These are phyloP conservation scores for Apamea epomidion DNA, from an alignment of 2,888 invertebrate species.

Conservation along the genomic window DNA sequence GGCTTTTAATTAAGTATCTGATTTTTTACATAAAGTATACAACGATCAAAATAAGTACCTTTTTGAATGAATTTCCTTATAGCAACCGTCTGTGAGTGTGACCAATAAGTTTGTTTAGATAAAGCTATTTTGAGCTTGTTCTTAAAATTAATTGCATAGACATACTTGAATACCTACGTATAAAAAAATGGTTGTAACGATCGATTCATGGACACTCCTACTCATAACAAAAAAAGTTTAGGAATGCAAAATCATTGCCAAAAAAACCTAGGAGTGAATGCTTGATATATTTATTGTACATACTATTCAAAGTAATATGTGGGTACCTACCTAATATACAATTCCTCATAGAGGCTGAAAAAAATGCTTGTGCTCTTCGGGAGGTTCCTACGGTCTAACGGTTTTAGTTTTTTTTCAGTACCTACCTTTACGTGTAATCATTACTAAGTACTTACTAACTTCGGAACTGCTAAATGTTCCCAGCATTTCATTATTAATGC, in stretches of 20 bases:
- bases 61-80: slow-evolving; percentile 6
- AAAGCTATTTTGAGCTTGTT: neutral
- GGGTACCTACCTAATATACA: neutral
- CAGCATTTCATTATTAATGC: too few species aligned
- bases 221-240: neutral
- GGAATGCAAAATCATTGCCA: neutral
- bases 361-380: neutral
- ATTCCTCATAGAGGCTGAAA: neutral
- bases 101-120: neutral
- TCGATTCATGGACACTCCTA: neutral
- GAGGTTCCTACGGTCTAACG: neutral
- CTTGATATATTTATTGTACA: neutral
- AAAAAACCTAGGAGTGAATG: slow-evolving; percentile 6
- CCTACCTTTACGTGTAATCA: too few species aligned
- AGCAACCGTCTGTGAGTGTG: neutral
- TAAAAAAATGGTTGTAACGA: slow-evolving; percentile 6
- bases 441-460: too few species aligned
- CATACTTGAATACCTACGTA: neutral
- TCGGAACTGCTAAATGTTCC: too few species aligned
- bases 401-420: neutral
- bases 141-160: slow-evolving; percentile 1
- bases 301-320: neutral
- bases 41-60: neutral
- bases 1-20: neutral
- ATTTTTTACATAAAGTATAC: neutral